Percentiles rank a stretch among this genome's conserved stretches.
phyloP scores from a whole-genome alignment of 2,797 vertebrate genomes.

The Oreonectes daqikongensis region DNA sequence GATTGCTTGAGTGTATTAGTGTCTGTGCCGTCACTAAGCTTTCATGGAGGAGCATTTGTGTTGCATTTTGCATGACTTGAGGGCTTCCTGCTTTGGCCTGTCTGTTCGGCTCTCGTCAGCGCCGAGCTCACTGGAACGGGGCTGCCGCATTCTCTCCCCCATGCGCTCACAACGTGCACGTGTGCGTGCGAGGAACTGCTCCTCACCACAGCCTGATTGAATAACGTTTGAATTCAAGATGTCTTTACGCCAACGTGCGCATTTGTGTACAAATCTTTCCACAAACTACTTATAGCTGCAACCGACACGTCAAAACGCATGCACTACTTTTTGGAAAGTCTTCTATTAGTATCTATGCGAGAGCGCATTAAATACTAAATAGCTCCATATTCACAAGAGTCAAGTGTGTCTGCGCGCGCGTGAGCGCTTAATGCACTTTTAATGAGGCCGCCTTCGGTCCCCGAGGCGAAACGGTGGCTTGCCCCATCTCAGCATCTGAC shows the following conservation, averaged over 20 bases:
- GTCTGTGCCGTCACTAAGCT: conserved; percentile 72
- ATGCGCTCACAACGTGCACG: neutral
- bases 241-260: conserved; percentile 23
- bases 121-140: conserved; percentile 83
- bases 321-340: neutral
- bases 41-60: conserved; percentile 85
- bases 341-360: conserved; percentile 54
- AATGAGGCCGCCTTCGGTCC: conserved; percentile 76
- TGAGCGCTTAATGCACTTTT: conserved; percentile 73
- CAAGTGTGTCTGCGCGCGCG: conserved; percentile 38
- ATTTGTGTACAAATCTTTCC: conserved; percentile 1
- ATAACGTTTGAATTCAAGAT: conserved; percentile 17
- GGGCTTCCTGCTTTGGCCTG: conserved; percentile 91
- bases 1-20: conserved; percentile 56
- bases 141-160: conserved; percentile 66
- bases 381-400: conserved; percentile 50
- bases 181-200: conserved; percentile 27
- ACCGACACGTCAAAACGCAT: conserved; percentile 5
- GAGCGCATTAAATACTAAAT: conserved; percentile 54
- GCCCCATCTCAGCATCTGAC: conserved; percentile 77
- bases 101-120: conserved; percentile 93
- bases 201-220: conserved; percentile 8
- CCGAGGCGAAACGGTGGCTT: conserved; percentile 71
- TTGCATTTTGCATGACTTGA: conserved; percentile 95
- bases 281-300: conserved; percentile 18